Base-by-base conservation (phyloP, 2,888 invertebrate genomes). In the Xanthorhoe designata region DNA sequence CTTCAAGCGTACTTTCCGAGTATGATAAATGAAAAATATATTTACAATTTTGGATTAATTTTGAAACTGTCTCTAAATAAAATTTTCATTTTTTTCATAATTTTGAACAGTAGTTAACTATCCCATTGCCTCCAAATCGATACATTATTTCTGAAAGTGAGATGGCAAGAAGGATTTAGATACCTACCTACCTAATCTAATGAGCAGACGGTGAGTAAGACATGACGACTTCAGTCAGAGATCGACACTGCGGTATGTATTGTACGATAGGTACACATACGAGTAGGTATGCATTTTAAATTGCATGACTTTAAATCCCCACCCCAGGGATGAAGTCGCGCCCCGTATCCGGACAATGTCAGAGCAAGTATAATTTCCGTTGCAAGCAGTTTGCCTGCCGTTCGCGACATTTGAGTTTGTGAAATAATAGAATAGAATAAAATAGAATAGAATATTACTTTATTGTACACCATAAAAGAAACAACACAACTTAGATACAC, bases 271-370 rank as follows among this genome's bases (percentile, higher is more conserved):
- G 35, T 38, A 13, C 38, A 42, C 13, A 42, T 1, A 42, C 15
- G 45, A 2, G 9, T 15, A 4, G 24, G 24, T 38, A 38, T 52
- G 52, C 51, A 32, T 32, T 49, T 38, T 47, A 8, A 47, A 49
- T 49, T 57, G 47, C 32, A 18, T 35, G 17, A 2, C 17, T 50
- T 49, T 13, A 58, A 32, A 24, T 24, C 50, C 17, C 49, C 17
- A 38, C 50, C 17, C 49, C 17, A 38, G 1, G 49, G 50, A 50
- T 50, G 18, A 50, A 58, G 50, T 35, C 35, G 49, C 49, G 38
- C 24, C 4, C 19, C 24, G 57, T 9, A 56, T 56, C 24, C 56
- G 47, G 17, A 57, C 47, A 29, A 15, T 29, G 29, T 47, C 15
- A 6, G 24, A 15, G 15, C 24, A 38, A 13, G 38, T 5, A 42